Base-by-base conservation (phyloP, 1,140 invertebrate genomes). In the Neodiprion fabricii region DNA sequence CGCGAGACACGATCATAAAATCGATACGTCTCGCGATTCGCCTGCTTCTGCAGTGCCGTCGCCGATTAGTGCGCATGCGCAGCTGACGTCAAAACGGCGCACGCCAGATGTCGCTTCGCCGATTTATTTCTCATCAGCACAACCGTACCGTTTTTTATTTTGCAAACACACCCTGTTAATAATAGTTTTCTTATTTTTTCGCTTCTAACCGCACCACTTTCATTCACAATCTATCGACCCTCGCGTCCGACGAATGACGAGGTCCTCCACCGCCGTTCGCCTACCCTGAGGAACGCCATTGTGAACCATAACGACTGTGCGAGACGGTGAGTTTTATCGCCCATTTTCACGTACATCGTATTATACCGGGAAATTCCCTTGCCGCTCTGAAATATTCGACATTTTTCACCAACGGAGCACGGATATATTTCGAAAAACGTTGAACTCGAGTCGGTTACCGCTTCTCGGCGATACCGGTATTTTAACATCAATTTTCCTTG, bases 221-320 rank as follows among this genome's bases (percentile, higher is more conserved):
- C 10, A 7, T 4, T 0, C 9, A 8, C 69, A 80, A 79, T 0
- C 67, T 14, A 48, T 12, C 14, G 12, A 14, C 14, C 12, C 14
- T 28, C 4, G 12, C 4, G 8, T 40, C 71, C 61, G 61, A 72
- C 79, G 78, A 83, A 83, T 85, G 76, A 79, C 76, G 77, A 80
- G 75, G 78, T 66, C 71, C 76, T 76, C 70, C 72, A 75, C 67
- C 78, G 47, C 77, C 85, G 85, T 86, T 87, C 86, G 86, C 85
- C 83, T 84, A 85, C 80, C 85, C 86, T 81, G 87, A 90, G 88
- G 91, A 91, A 92, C 92, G 93, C 92, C 92, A 94, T 94, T 93
- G 92, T 94, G 92, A 91, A 88, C 92, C 91, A 89, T 93, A 94
- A 92, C 91, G 92, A 92, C 92, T 92, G 91, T 89, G 83, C 72